phyloP scores from a whole-genome alignment of 2,888 invertebrate species.

The Sphaerophoria rueppellii region DNA sequence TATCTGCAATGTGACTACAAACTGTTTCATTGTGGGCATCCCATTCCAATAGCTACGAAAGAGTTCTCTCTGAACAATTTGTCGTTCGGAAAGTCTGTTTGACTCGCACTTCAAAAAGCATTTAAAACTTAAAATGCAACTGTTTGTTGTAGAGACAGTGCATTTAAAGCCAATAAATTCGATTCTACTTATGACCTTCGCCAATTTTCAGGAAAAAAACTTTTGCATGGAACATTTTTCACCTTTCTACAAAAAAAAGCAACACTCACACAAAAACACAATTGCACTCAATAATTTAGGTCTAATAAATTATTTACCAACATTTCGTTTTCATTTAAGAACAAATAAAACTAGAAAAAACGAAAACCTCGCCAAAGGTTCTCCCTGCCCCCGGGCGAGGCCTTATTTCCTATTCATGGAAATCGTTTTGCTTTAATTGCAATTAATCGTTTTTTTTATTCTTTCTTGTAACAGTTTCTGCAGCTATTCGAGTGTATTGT shows the following conservation, averaged over 20 bases:
- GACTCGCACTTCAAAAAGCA: no score
- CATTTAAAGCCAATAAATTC: no score
- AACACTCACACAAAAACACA: background rate
- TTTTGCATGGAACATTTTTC: background rate
- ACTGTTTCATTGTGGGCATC: no score
- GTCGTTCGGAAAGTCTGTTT: no score
- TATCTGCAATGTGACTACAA: no score
- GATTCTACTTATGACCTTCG: no score
- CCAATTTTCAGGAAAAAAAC: background rate
- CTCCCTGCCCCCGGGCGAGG: constrained; percentile 21
- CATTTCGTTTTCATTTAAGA: constrained; percentile 35
- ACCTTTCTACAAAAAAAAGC: background rate
- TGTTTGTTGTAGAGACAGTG: no score
- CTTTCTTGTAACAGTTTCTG: constrained; percentile 48
- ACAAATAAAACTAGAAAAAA: constrained; percentile 26
- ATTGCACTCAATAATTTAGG: constrained; percentile 39
- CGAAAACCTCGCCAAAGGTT: background rate
- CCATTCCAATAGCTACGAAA: no score
- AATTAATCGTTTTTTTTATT: constrained; percentile 46
- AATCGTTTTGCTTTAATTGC: constrained; percentile 56
- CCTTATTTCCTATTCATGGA: constrained; percentile 40
- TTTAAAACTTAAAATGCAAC: no score
- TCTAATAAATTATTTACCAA: constrained; percentile 64
- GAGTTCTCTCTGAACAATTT: no score
- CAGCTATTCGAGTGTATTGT: no score